Evolutionary conservation across 2,888 invertebrate genomes (phyloP), one percentile per base, ranked within the genome.

Genomic region (Rhyacophila evoluta): DNA sequence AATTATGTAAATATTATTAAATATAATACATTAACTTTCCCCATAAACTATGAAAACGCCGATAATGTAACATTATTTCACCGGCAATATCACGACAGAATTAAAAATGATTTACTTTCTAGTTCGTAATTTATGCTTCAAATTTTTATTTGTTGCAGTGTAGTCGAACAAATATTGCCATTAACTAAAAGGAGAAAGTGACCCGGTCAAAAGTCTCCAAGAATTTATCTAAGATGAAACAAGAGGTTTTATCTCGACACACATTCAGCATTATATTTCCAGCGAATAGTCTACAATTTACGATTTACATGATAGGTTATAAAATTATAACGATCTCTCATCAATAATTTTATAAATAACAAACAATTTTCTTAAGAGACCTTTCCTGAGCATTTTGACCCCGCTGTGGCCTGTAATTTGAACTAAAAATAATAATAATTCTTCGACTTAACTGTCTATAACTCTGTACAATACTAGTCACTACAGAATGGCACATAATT

Each of bases 341-440:
- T 74, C 68, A 74, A 68, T 55, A 55, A 55, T 74, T 68, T 36
- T 67, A 74, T 74, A 37, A 74, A 68, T 68, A 74, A 67, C 67
- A 37, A 68, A 19, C 74, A 28, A 74, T 74, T 67, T 74, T 74
- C 74, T 68, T 68, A 67, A 37, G 67, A 37, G 74, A 74, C 68
- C 68, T 74, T 28, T 36, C 2, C 67, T 29, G 36, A 74, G 33
- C 67, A 36, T 10, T 55, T 74, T 67, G 67, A 67, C 68, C 41
- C 33, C 55, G 19, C 6, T 12, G 68, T 74, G 74, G 68, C 74
- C 37, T 55, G 15, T 55, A 55, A 55, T 55, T 55, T 55, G 55
- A 55, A 55, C 55, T 55, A 55, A 6, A 55, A 55, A 55, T 55
- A 55, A 25, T 55, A 55, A n/a, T n/a, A n/a, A n/a, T 55, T 55